Conservation (phyloP, 2,888 invertebrate genomes). For the Ormyrus thymus region DNA sequence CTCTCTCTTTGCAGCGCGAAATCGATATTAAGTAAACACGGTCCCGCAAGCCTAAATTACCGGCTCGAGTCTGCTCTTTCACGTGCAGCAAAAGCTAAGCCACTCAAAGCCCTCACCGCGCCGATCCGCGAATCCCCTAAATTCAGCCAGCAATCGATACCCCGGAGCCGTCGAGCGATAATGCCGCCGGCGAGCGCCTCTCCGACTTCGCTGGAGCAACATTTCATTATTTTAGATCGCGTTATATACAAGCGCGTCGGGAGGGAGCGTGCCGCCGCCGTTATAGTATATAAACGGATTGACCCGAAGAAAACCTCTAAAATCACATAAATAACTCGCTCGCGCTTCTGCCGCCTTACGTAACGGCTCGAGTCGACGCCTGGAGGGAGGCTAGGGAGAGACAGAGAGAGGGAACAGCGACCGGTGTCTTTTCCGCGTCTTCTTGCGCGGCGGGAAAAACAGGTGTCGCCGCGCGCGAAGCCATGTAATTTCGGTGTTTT, state of each 20-base stretch:
- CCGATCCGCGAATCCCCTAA: no score
- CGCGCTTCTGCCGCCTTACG: conserved; percentile 63
- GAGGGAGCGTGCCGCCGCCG: conserved; percentile 61
- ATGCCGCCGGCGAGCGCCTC: no score
- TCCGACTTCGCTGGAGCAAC: no score
- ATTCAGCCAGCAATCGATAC: no score
- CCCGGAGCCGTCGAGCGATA: no score
- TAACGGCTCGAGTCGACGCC: conserved; percentile 55
- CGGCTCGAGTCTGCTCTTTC: no score
- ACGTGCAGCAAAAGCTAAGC: no score
- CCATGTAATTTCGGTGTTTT: conserved; percentile 54
- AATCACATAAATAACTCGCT: conserved; percentile 71
- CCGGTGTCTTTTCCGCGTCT: conserved; percentile 21
- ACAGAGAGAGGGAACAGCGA: background rate
- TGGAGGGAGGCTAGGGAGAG: background rate
- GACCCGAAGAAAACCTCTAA: conserved; percentile 74
- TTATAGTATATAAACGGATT: conserved; percentile 69
- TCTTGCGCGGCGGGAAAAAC: conserved; percentile 26
- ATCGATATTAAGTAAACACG: no score
- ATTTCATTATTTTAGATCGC: no score
- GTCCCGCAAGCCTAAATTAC: no score
- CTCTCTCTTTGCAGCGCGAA: no score
- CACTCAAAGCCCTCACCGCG: no score
- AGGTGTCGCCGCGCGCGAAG: conserved; percentile 50
- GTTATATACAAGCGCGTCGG: background rate